These are phyloP conservation scores for Zeugodacus cucurbitae DNA, from an alignment of 1,140 invertebrate species.

Conservation along the genomic window DNA sequence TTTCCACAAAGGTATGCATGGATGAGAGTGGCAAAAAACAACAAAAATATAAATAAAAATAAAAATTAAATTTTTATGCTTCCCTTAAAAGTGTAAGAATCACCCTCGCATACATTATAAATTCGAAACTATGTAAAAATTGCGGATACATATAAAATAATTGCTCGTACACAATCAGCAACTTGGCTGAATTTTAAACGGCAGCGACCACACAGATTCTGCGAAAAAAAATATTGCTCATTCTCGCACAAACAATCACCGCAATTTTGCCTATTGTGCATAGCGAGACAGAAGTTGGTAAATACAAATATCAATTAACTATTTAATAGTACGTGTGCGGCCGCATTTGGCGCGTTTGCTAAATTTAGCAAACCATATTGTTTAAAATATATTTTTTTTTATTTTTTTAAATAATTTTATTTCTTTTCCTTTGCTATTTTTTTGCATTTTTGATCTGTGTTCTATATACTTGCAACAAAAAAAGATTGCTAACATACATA, in stretches of 20 bases:
- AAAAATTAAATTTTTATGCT: neutral
- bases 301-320: neutral
- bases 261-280: neutral
- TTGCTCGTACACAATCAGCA: constrained; percentile 4
- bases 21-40: neutral
- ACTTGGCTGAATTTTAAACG: neutral
- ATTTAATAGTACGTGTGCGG: neutral
- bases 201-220: neutral
- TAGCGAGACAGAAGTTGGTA: neutral
- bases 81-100: neutral
- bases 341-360: neutral
- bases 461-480: neutral
- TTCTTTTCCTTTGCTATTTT: neutral
- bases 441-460: neutral
- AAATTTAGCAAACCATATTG: neutral
- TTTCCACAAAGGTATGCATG: neutral
- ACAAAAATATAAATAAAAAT: neutral
- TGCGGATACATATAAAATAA: neutral
- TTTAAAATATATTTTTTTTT: too few relatives aligned
- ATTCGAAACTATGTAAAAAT: neutral
- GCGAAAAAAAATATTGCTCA: neutral
- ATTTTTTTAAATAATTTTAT: neutral
- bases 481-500: too few relatives aligned
- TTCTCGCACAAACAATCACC: neutral
- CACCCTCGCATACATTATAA: neutral